A percentile compares a stretch with the other conserved stretches of the same genome.
Evolutionary conservation across 2,113 vertebrate species (phyloP).

Genomic region (Marmota monax): DNA sequence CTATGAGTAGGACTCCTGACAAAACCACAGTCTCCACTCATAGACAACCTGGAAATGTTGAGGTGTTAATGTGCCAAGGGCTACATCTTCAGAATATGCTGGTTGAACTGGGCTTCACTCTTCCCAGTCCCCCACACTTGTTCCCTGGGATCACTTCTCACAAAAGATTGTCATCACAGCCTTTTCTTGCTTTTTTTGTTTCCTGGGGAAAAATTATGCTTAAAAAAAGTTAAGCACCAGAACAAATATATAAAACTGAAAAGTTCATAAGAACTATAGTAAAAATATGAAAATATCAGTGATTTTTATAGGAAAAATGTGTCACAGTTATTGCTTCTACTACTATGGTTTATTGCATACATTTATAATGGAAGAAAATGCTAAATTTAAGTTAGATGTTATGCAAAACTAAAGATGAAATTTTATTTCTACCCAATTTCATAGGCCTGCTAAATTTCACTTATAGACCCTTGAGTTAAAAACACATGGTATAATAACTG

Average conservation of each 20-base stretch:
- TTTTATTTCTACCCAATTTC: neutral
- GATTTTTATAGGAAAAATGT: neutral
- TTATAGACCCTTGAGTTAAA: neutral
- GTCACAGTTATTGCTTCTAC: neutral
- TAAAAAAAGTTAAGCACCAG: neutral
- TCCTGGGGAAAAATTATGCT: neutral
- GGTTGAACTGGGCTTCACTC: neutral
- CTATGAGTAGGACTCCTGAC: neutral
- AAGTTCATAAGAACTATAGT: neutral
- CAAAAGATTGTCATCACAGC: neutral
- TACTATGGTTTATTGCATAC: neutral
- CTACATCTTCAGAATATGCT: neutral
- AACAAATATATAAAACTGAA: neutral
- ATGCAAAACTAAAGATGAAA: neutral
- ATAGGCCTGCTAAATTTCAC: neutral
- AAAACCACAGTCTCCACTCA: neutral
- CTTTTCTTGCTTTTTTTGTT: neutral
- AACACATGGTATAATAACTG: neutral
- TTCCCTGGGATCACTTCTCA: neutral
- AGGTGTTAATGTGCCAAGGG: neutral
- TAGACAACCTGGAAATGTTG: neutral
- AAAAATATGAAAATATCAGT: neutral
- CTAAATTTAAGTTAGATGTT: neutral
- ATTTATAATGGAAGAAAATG: neutral
- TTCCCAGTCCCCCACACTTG: neutral